Evolutionary conservation across 1,140 invertebrate genomes (phyloP).

Genomic region (Cotesia chilonis): DNA sequence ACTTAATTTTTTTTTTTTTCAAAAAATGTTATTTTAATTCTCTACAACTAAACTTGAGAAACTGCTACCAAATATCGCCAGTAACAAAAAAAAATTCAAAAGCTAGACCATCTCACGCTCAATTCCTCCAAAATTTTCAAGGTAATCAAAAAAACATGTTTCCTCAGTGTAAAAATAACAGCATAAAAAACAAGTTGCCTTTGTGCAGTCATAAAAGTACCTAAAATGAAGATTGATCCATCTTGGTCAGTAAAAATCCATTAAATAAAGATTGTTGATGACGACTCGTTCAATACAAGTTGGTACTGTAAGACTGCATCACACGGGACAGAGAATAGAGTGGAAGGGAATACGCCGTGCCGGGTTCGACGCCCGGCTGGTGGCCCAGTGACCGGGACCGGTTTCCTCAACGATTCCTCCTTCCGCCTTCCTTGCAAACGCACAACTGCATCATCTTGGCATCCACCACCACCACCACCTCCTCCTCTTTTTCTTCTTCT

Average conservation of each 20-base stretch:
- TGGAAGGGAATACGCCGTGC: constrained; percentile 55
- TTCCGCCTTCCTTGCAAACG: constrained; percentile 67
- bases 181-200: no score
- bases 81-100: no score
- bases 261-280: constrained; percentile 8
- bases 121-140: no score
- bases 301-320: constrained; percentile 37
- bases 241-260: no score
- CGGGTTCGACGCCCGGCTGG: constrained; percentile 65
- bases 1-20: no score
- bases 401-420: constrained; percentile 65
- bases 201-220: constrained; percentile 16
- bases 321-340: constrained; percentile 44
- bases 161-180: no score
- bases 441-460: constrained; percentile 63
- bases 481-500: constrained; percentile 41
- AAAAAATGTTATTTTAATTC: no score
- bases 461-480: constrained; percentile 48
- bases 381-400: constrained; percentile 67
- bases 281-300: constrained; percentile 8
- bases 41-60: no score
- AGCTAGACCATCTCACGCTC: no score
- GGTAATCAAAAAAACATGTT: no score
- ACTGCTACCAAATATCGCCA: no score
- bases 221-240: no score